Base-by-base conservation (phyloP, 2,888 invertebrate genomes). In the Pseudococcus jackbeardsleyi region DNA sequence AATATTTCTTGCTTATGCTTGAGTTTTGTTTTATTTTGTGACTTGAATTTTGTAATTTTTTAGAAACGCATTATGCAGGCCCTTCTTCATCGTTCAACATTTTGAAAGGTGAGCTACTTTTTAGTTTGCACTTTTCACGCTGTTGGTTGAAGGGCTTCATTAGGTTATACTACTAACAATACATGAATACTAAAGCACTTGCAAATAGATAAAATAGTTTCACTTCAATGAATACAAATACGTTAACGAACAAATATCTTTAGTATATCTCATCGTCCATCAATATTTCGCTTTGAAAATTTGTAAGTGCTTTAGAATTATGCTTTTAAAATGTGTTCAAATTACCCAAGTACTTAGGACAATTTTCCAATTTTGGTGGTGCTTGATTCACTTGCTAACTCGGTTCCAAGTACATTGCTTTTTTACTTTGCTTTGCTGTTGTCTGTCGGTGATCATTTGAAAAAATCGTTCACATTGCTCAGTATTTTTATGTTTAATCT, bases 41-140 rank as follows among this genome's bases (percentile, higher is more conserved):
- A 93, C 94, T 89, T 90, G 89, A 90, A 90, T 90, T 90, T 90
- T 90, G 94, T 85, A 94, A 94, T 94, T 94, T 94, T 94, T 94
- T 94, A 95, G 94, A 95, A 94, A 92, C 93, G 93, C 95, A 95
- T 95, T 94, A 94, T 93, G 94, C 95, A 93, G 95, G 95, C 93
- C 94, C 94, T 93, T 95, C 95, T 93, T 94, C 95, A 94, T 95
- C 95, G 93, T 95, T 95, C 95, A 95, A 95, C 95, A 95, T 95
- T 93, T 94, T 96, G 93, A 95, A 95, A 95, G 96, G 95, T 96
- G 95, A 90, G 90, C 89, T 88, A 86, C 77, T 87, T 88, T 82
- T 85, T 85, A 86, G 68, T 88, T 79, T 42, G 84, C 84, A 72
- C 89, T 50, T 26, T 85, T 85, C 85, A 85, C 77, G 77, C 88